phyloP scores from a whole-genome alignment of 2,113 vertebrate species.

The Nerophis ophidion region DNA sequence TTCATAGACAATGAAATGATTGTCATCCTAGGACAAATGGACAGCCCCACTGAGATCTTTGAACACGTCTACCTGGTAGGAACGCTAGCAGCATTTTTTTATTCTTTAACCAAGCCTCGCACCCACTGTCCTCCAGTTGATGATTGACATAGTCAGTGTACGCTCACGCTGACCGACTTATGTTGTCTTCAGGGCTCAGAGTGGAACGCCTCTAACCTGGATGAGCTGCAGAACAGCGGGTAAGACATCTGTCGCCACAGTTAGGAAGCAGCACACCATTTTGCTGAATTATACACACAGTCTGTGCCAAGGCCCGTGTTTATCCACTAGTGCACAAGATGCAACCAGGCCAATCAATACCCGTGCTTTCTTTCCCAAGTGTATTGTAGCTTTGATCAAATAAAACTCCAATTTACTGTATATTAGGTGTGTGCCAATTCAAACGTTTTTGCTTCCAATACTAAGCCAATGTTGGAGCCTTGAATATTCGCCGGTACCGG shows the following conservation, averaged over 20 bases:
- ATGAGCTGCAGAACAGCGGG: conserved; percentile 96
- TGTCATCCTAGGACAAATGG: conserved; percentile 96
- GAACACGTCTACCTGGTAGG: conserved; percentile 95
- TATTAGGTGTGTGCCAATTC: neutral
- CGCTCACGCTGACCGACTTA: conserved; percentile 1
- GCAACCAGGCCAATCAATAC: neutral
- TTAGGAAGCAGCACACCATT: neutral
- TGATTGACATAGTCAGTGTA: neutral
- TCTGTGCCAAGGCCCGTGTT: neutral
- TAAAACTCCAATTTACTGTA: neutral
- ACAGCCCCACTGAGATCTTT: conserved; percentile 95
- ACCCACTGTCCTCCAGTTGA: neutral
- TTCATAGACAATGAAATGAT: conserved; percentile 99
- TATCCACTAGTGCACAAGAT: neutral
- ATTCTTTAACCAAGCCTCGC: neutral
- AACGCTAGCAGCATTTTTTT: neutral
- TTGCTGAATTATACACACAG: neutral
- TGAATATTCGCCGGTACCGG: too few species aligned
- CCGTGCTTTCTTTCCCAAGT: too few species aligned
- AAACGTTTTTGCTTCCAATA: too few species aligned
- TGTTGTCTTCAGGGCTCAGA: conserved; percentile 82
- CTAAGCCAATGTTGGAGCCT: too few species aligned
- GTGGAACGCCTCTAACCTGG: conserved; percentile 97
- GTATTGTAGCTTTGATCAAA: neutral
- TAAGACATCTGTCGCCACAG: conserved; percentile 61